Percentiles rank a stretch among this genome's conserved stretches.
These are phyloP conservation scores for Pogonomyrmex barbatus DNA, from an alignment of 1,140 invertebrate species.

Conservation along the genomic window DNA sequence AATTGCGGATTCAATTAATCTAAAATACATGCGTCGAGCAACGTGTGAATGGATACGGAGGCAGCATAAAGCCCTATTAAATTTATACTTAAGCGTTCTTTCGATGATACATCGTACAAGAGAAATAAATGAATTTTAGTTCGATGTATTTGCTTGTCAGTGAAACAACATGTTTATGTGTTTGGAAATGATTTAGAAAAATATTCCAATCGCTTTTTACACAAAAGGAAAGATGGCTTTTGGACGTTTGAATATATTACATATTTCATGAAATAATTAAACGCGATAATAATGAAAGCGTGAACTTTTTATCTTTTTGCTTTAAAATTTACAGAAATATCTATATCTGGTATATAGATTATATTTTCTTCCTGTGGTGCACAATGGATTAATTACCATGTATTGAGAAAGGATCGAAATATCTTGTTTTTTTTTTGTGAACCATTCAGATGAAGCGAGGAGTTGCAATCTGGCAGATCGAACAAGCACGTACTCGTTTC, in stretches of 20 bases:
- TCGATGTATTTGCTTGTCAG: neutral
- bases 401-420: neutral
- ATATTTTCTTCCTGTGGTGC: neutral
- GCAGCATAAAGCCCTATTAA: neutral
- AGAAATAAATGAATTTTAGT: neutral
- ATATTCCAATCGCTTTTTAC: neutral
- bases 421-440: conserved; percentile 28
- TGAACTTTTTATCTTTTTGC: neutral
- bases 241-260: neutral
- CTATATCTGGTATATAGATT: neutral
- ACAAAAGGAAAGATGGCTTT: neutral
- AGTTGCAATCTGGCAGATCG: conserved; percentile 48
- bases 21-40: neutral
- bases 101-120: neutral
- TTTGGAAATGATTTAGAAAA: conserved; percentile 4
- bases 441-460: neutral
- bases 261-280: neutral
- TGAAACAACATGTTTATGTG: neutral
- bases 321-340: neutral
- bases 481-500: conserved; percentile 60
- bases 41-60: neutral
- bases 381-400: neutral
- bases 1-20: conserved; percentile 31
- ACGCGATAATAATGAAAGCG: neutral
- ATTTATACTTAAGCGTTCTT: neutral